Evolutionary conservation across 37 sponge, comb jelly and placozoan genomes (phyloP).

Genomic region (Beroe forskalii): DNA sequence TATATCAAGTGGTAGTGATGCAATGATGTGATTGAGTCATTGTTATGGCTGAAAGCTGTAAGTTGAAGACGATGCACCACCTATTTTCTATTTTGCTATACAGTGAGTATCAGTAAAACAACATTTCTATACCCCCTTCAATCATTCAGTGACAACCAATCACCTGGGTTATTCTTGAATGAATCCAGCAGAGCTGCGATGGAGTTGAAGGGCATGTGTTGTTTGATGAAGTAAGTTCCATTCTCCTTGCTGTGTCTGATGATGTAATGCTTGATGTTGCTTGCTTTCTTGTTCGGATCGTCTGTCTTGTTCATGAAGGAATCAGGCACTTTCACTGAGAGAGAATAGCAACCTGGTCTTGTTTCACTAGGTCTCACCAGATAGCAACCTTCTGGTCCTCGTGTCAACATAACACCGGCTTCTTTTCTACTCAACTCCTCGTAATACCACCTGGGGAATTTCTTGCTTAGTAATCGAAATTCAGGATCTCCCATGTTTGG

Average conservation of each 20-base stretch:
- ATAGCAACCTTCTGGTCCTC: neutral
- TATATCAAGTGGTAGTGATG: too few relatives aligned
- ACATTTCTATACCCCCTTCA: too few relatives aligned
- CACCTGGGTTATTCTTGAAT: constrained; percentile 12
- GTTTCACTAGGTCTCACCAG: constrained; percentile 64
- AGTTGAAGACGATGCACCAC: too few relatives aligned
- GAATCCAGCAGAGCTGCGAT: constrained; percentile 1
- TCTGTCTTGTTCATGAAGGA: neutral
- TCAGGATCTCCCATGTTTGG: too few relatives aligned
- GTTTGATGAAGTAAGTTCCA: constrained; percentile 17
- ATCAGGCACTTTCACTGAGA: constrained; percentile 39
- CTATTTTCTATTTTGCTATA: too few relatives aligned
- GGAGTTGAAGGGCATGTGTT: constrained; percentile 41
- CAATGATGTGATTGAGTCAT: too few relatives aligned
- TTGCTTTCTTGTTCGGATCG: constrained; percentile 10
- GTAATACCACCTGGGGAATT: constrained; percentile 62
- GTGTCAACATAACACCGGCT: constrained; percentile 29
- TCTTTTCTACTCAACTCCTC: constrained; percentile 21
- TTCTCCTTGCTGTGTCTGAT: constrained; percentile 46
- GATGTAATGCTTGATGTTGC: constrained; percentile 31
- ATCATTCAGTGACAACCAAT: too few relatives aligned
- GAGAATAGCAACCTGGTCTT: constrained; percentile 7
- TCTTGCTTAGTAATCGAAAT: too few relatives aligned
- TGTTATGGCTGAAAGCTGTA: too few relatives aligned
- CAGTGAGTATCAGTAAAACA: too few relatives aligned